phyloP scores from a whole-genome alignment of 2,797 vertebrate genomes.

The Sphenodon punctatus region DNA sequence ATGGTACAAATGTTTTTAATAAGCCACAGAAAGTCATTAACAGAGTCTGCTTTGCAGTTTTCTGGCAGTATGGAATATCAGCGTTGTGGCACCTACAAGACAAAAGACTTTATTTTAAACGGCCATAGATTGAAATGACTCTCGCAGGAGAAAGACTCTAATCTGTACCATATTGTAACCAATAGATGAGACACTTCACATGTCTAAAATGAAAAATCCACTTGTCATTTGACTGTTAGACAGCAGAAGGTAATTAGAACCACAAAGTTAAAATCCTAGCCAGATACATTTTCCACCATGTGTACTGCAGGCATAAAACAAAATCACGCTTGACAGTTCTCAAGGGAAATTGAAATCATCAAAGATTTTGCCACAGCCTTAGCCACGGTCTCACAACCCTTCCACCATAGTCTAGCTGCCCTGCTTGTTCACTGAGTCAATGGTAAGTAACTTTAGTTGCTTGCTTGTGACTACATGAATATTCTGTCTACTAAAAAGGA shows the following conservation, averaged over 20 bases:
- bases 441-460: too few relatives aligned
- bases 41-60: background rate
- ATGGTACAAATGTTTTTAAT: slow-evolving; percentile 10
- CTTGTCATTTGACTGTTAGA: background rate
- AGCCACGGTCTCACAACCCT: too few relatives aligned
- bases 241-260: background rate
- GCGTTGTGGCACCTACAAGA: background rate
- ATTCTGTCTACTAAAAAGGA: too few relatives aligned
- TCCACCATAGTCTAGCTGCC: too few relatives aligned
- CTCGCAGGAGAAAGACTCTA: background rate
- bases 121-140: background rate
- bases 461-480: too few relatives aligned
- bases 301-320: background rate
- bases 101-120: background rate
- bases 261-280: background rate
- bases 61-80: background rate
- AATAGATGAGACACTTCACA: background rate
- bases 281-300: background rate
- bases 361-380: too few relatives aligned
- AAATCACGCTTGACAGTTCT: background rate
- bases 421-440: too few relatives aligned
- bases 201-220: background rate
- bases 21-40: background rate
- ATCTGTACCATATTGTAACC: background rate
- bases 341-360: background rate